Conservation (phyloP, 2,888 invertebrate genomes). For the Aphodius granarius region DNA sequence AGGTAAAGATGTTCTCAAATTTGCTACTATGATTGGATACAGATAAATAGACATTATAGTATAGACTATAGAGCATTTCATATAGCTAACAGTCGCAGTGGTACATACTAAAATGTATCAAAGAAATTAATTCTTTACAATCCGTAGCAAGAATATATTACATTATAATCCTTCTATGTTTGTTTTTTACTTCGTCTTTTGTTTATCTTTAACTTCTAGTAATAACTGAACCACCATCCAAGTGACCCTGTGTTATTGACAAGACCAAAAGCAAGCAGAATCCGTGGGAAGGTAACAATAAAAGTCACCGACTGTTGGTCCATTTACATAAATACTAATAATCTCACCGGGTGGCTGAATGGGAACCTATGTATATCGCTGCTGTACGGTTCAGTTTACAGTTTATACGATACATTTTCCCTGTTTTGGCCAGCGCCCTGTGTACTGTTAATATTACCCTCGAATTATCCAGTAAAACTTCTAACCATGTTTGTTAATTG, state of each 20-base stretch:
- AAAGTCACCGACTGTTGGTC: not conserved
- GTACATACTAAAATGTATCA: no score
- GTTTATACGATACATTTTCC: not conserved
- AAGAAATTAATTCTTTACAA: no score
- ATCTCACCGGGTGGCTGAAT: conserved; percentile 3
- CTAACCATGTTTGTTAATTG: not conserved
- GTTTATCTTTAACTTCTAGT: no score
- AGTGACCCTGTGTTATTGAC: not conserved
- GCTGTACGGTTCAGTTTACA: conserved; percentile 2
- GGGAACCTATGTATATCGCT: not conserved
- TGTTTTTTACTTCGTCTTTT: no score
- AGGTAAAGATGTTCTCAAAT: no score
- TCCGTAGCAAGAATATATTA: no score
- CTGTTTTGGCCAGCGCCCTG: not conserved
- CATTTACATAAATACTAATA: conserved; percentile 14
- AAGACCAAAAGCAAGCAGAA: not conserved
- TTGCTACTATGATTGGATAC: no score
- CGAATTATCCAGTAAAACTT: not conserved
- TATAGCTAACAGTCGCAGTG: no score
- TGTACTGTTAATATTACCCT: not conserved
- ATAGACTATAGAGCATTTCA: no score
- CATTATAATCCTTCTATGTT: no score
- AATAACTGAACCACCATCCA: no score
- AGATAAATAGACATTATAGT: no score
- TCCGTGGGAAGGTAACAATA: conserved; percentile 13